phyloP scores from a whole-genome alignment of 2,797 vertebrate genomes.

The Muscicapa striata region DNA sequence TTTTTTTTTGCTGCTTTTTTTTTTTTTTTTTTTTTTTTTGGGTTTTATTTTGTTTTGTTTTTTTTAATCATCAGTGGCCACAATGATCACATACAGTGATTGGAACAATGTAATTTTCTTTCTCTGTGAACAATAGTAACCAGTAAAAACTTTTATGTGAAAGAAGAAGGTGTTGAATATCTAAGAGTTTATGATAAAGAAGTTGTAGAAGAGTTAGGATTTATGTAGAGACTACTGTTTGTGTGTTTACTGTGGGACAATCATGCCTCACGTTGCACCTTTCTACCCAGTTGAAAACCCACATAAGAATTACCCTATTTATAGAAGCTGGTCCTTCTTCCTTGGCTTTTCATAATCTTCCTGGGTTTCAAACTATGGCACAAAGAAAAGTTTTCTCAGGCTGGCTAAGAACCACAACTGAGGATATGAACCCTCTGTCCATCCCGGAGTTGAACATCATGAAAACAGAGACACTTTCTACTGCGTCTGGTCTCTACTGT shows the following conservation, averaged over 20 bases:
- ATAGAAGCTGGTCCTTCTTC: background rate
- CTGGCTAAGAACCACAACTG: background rate
- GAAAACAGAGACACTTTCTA: background rate
- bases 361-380: fast-evolving
- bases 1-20: background rate
- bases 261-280: fast-evolving
- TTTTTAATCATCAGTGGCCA: background rate
- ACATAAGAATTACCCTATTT: background rate
- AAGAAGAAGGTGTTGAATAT: background rate
- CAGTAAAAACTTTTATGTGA: background rate
- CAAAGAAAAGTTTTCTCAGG: background rate
- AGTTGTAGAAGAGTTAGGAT: background rate
- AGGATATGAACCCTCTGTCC: background rate
- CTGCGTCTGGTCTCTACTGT: background rate
- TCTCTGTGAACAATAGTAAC: background rate
- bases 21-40: too few relatives aligned
- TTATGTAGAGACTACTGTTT: background rate
- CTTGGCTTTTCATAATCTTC: background rate
- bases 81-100: background rate
- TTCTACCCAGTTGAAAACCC: background rate
- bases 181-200: background rate
- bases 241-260: background rate
- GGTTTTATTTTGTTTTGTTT: background rate
- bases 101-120: background rate
- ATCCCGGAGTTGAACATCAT: background rate